Conservation (phyloP, 2,888 invertebrate species). For the Mactromeris polynyma region DNA sequence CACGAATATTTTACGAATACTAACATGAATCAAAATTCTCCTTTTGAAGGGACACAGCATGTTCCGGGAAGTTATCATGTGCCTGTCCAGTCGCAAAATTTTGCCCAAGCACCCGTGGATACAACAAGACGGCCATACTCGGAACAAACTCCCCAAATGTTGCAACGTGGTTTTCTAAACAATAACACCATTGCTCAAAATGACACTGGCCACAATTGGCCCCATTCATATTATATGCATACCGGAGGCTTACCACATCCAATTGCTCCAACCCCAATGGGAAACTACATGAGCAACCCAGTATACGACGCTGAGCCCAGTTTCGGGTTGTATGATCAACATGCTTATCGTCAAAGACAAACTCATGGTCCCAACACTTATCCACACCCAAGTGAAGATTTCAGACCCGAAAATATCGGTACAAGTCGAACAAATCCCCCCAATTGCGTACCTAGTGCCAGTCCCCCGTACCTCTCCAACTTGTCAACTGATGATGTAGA, state of each 20-base stretch:
- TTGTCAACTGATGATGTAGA: constrained; percentile 52
- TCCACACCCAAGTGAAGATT: neutral
- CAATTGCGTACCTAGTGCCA: neutral
- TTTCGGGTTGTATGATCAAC: neutral
- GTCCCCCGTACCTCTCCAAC: constrained; percentile 31
- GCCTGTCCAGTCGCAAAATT: neutral
- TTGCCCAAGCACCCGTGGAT: neutral
- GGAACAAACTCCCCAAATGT: neutral
- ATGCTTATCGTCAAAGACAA: neutral
- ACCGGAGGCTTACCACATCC: neutral
- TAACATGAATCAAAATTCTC: neutral
- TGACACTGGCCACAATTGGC: neutral
- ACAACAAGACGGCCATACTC: neutral
- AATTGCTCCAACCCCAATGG: no score
- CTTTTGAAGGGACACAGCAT: neutral
- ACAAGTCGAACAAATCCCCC: neutral
- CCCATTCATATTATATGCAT: neutral
- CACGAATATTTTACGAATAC: neutral
- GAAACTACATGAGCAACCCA: neutral
- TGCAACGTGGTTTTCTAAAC: neutral
- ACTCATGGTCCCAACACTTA: neutral
- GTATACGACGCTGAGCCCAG: neutral
- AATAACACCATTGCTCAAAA: neutral
- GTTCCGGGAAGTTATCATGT: neutral
- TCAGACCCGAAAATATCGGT: neutral